phyloP scores from a whole-genome alignment of 2,888 invertebrate species.

The Drosophila silvestris region DNA sequence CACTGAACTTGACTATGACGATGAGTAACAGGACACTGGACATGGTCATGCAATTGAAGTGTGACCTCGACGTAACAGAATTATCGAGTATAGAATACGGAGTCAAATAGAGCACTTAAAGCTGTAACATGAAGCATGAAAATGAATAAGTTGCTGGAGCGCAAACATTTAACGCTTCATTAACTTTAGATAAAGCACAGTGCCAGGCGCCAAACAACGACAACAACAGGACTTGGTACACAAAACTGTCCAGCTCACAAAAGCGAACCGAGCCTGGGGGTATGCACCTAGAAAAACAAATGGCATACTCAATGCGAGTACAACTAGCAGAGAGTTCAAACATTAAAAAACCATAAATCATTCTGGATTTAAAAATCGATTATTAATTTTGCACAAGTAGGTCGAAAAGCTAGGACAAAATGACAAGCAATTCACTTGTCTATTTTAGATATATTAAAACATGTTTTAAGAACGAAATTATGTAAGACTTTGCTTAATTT shows the following conservation, averaged over 20 bases:
- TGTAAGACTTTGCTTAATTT: neutral
- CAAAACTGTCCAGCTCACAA: neutral
- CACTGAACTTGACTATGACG: slow-evolving; percentile 64
- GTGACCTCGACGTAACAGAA: slow-evolving; percentile 53
- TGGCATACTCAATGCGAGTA: neutral
- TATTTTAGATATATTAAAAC: neutral
- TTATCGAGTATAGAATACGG: slow-evolving; percentile 15
- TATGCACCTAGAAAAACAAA: neutral
- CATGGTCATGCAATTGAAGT: slow-evolving; percentile 52
- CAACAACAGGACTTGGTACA: slow-evolving; percentile 4
- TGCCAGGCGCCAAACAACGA: slow-evolving; percentile 40
- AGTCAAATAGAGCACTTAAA: slow-evolving; percentile 77
- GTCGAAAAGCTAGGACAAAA: neutral
- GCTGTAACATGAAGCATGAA: slow-evolving; percentile 76
- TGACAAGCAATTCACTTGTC: neutral
- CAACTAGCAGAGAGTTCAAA: neutral
- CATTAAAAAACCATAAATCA: neutral
- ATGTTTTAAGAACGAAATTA: neutral
- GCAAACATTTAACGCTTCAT: slow-evolving; percentile 81
- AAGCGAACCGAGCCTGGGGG: neutral
- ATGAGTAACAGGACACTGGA: slow-evolving; percentile 9
- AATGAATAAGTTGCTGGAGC: slow-evolving; percentile 79
- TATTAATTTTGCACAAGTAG: neutral
- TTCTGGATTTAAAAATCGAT: neutral
- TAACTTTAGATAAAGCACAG: slow-evolving; percentile 76